Conservation (phyloP, 2,888 invertebrate species). For the Sicus ferrugineus region DNA sequence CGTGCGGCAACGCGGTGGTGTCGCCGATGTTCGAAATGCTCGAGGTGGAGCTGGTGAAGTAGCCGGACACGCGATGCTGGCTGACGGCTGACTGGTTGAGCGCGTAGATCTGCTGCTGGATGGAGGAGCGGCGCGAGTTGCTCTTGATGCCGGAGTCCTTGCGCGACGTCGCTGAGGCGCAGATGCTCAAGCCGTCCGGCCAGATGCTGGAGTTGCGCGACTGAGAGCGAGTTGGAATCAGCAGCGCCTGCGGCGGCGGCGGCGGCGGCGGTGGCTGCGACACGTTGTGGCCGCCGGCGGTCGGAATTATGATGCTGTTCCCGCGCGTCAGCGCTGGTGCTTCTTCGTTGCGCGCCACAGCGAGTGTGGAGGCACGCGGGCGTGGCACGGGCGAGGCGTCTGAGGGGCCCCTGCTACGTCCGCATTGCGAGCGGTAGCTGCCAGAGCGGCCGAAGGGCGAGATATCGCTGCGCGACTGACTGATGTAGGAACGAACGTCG, state of each 20-base stretch:
- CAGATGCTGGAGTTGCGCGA: constrained; percentile 57
- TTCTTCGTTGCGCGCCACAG: constrained; percentile 35
- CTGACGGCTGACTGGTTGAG: constrained; percentile 77
- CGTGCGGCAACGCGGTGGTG: constrained; percentile 50
- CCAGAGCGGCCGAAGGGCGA: constrained; percentile 75
- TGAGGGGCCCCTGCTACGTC: constrained; percentile 68
- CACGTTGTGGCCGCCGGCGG: not conserved
- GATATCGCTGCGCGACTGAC: constrained; percentile 77
- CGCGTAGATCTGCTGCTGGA: constrained; percentile 79
- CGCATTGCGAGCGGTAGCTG: constrained; percentile 76
- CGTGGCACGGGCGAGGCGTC: constrained; percentile 65
- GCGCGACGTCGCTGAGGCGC: constrained; percentile 80
- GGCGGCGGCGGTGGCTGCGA: constrained; percentile 17
- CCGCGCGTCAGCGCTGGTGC: not conserved
- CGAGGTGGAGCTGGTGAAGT: constrained; percentile 87
- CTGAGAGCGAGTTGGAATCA: constrained; percentile 42
- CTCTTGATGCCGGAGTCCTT: constrained; percentile 90
- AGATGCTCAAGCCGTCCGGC: constrained; percentile 76
- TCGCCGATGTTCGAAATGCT: constrained; percentile 65
- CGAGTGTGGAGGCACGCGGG: constrained; percentile 64
- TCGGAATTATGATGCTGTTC: not conserved
- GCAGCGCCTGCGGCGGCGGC: no score
- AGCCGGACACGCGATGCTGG: constrained; percentile 85
- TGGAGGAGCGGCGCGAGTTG: constrained; percentile 84
- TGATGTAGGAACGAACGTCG: constrained; percentile 76